phyloP scores from a whole-genome alignment of 64 coral and sea anemone species.

The Anthopleura sola region DNA sequence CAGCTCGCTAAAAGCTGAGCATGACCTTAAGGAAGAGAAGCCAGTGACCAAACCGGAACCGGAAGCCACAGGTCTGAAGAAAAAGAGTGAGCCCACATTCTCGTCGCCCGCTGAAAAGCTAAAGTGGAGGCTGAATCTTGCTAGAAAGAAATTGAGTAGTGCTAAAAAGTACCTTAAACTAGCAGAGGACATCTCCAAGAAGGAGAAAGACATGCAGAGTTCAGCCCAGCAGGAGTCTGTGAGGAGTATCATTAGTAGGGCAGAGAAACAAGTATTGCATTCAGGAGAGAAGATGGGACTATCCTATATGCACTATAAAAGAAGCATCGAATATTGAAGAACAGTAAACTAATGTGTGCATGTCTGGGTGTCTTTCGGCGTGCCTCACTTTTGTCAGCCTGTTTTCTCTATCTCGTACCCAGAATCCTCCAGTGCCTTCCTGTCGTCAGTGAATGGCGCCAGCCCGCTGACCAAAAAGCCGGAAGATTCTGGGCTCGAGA shows the following conservation, averaged over 20 bases:
- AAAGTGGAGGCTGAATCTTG: not conserved
- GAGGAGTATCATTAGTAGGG: constrained; percentile 7
- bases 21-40: not conserved
- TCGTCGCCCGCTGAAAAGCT: not conserved
- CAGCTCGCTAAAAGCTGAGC: not conserved
- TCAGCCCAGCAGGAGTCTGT: not conserved
- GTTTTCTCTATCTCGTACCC: too few species aligned
- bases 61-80: not conserved
- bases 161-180: constrained; percentile 17
- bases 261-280: constrained; percentile 10
- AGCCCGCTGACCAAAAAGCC: too few species aligned
- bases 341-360: not conserved
- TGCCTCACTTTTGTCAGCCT: not conserved
- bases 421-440: too few species aligned
- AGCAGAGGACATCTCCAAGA: not conserved
- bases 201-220: not conserved
- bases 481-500: too few species aligned
- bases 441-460: too few species aligned
- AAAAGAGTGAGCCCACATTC: not conserved
- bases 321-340: not conserved
- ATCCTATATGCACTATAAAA: constrained; percentile 20
- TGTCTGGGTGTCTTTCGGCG: not conserved
- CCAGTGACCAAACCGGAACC: not conserved
- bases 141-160: not conserved
- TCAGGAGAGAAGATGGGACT: constrained; percentile 27